These are phyloP conservation scores for Myodes glareolus DNA, from an alignment of 2,113 vertebrate species.

Conservation along the genomic window DNA sequence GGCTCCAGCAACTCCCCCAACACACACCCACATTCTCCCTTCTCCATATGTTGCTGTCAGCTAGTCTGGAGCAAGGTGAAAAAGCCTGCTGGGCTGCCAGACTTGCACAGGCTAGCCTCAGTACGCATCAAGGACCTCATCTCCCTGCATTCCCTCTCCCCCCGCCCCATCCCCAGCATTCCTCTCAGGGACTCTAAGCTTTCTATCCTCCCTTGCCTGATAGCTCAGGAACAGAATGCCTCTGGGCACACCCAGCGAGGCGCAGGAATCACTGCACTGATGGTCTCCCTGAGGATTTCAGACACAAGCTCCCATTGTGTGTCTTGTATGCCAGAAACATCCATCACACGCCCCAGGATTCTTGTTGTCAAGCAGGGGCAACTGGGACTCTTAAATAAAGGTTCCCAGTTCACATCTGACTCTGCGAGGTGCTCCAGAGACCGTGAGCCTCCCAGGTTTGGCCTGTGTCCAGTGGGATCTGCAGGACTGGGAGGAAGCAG, in stretches of 20 bases:
- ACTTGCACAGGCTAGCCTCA: not conserved
- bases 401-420: not conserved
- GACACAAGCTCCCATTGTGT: constrained; percentile 22
- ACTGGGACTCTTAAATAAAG: not conserved
- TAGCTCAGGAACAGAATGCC: constrained; percentile 17
- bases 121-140: not conserved
- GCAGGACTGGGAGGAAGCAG: not conserved
- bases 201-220: not conserved
- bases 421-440: not conserved
- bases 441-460: not conserved
- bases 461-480: not conserved
- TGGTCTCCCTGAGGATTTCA: constrained; percentile 15
- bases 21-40: no score
- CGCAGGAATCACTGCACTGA: constrained; percentile 30
- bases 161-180: not conserved
- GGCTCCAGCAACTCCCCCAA: not conserved
- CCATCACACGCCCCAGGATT: not conserved
- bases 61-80: not conserved
- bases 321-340: constrained; percentile 30
- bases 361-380: not conserved
- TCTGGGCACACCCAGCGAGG: not conserved
- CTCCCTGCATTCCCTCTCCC: not conserved
- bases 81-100: not conserved
- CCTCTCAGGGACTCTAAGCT: not conserved
- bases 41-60: not conserved